Percentiles rank a stretch among this genome's conserved stretches.
Conservation (phyloP, 1,140 invertebrate genomes). For the Aphaenogaster rudis region DNA sequence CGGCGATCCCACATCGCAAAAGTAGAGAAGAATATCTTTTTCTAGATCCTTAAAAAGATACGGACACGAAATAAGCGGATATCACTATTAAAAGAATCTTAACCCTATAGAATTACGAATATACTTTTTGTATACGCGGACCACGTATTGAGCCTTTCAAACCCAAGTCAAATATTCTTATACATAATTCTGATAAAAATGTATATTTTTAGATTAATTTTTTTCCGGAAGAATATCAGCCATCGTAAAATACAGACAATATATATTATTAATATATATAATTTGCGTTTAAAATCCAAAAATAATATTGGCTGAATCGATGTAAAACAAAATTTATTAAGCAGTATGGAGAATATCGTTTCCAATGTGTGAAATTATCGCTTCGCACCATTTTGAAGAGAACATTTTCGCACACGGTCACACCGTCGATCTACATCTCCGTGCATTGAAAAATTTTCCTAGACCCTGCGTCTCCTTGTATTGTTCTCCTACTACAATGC, state of each 20-base stretch:
- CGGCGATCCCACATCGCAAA: not conserved
- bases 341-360: not conserved
- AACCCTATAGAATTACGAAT: not conserved
- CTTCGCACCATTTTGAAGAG: not conserved
- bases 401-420: conserved; percentile 3
- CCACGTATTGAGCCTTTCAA: not conserved
- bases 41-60: not conserved
- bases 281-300: not conserved
- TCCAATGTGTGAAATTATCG: too few species aligned
- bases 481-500: not conserved
- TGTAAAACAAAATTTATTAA: conserved; percentile 22
- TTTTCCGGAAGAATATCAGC: not conserved
- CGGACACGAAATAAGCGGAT: not conserved
- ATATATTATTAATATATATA: not conserved
- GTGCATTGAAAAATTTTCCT: not conserved
- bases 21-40: not conserved
- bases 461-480: not conserved
- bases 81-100: not conserved
- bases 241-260: not conserved
- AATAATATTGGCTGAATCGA: not conserved
- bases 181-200: not conserved
- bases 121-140: not conserved
- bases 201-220: not conserved
- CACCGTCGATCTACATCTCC: not conserved
- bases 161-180: not conserved